A percentile compares a stretch with the other conserved stretches of the same genome.
Evolutionary conservation across 2,888 invertebrate genomes (phyloP).

Genomic region (Hymenopus coronatus): DNA sequence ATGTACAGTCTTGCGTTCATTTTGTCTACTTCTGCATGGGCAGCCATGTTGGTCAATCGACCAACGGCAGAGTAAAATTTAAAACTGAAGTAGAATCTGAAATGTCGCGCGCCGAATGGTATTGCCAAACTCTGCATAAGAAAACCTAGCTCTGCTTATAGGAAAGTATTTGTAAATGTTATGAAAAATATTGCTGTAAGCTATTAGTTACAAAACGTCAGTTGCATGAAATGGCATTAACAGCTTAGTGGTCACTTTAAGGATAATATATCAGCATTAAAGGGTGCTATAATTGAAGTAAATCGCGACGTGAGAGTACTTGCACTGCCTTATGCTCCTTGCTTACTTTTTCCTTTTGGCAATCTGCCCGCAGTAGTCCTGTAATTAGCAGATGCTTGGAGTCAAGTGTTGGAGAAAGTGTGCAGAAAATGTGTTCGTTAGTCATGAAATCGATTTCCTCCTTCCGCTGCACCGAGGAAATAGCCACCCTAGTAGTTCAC

Average conservation of each 20-base stretch:
- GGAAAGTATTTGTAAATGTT: too few species aligned
- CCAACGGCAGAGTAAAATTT: too few species aligned
- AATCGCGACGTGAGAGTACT: too few species aligned
- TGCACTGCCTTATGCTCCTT: neutral
- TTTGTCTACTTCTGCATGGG: too few species aligned
- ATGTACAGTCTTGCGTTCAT: too few species aligned
- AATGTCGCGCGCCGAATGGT: too few species aligned
- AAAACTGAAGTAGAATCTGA: too few species aligned
- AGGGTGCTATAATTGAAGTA: neutral
- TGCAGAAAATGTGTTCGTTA: neutral
- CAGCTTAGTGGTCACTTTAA: neutral
- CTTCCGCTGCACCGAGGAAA: neutral
- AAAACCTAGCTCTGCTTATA: too few species aligned
- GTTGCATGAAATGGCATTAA: neutral
- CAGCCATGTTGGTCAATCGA: too few species aligned
- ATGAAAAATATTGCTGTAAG: too few species aligned
- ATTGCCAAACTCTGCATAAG: too few species aligned
- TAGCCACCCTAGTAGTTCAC: neutral
- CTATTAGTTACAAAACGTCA: too few species aligned
- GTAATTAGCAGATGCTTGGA: neutral
- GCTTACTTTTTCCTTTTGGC: neutral
- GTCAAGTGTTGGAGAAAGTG: neutral
- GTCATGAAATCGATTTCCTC: neutral
- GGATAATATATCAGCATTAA: neutral
- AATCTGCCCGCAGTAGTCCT: neutral